phyloP scores from a whole-genome alignment of 2,888 invertebrate genomes.

The Eutolmus rufibarbis region DNA sequence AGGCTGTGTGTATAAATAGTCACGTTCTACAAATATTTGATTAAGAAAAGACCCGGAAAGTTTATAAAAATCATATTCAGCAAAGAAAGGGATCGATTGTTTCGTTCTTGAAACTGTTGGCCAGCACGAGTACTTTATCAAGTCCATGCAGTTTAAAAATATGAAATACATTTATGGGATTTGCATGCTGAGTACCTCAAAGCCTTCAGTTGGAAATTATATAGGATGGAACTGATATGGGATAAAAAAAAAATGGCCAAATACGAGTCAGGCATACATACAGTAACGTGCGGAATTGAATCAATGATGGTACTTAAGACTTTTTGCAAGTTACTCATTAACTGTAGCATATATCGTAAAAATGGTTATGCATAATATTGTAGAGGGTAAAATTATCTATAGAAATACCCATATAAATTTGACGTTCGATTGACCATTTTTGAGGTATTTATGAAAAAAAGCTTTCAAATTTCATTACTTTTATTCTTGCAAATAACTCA shows the following conservation, averaged over 20 bases:
- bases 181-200: neutral
- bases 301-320: too few species aligned
- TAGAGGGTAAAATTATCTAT: too few species aligned
- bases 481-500: too few species aligned
- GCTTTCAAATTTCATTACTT: too few species aligned
- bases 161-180: neutral
- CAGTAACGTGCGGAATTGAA: too few species aligned
- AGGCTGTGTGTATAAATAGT: conserved; percentile 23
- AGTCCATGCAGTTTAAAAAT: neutral
- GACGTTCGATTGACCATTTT: too few species aligned
- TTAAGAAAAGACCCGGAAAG: conserved; percentile 17
- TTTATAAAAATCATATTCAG: neutral
- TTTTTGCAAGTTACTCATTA: too few species aligned
- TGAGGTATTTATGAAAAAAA: too few species aligned
- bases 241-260: neutral
- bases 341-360: too few species aligned
- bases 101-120: neutral
- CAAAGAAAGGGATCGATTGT: neutral
- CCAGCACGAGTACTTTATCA: neutral
- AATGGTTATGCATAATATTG: too few species aligned
- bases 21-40: conserved; percentile 37
- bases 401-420: too few species aligned
- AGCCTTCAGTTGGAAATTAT: neutral
- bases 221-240: neutral
- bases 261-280: too few species aligned